These are phyloP conservation scores for Hirtodrosophila alboralis DNA, from an alignment of 2,888 invertebrate species.

Conservation along the genomic window DNA sequence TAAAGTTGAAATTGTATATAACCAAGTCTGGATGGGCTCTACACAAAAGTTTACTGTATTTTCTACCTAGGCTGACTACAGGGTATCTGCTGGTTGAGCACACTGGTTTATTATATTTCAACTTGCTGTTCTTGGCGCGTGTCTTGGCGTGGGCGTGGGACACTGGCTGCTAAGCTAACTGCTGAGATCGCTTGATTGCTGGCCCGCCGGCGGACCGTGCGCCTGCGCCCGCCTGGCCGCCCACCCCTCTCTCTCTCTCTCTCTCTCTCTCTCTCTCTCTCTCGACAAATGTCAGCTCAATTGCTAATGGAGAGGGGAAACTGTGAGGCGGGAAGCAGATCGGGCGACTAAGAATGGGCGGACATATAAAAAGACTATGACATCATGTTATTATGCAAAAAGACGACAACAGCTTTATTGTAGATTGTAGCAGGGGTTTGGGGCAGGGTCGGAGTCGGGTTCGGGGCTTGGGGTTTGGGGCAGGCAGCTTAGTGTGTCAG, in stretches of 20 bases:
- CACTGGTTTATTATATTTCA: slow-evolving; percentile 1
- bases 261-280: too few relatives aligned
- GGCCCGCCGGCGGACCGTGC: slow-evolving; percentile 31
- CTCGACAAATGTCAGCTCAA: slow-evolving; percentile 52
- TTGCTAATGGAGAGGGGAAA: slow-evolving; percentile 14
- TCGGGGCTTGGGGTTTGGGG: slow-evolving; percentile 4
- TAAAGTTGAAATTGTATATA: too few relatives aligned
- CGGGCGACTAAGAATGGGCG: slow-evolving; percentile 43
- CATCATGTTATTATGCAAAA: slow-evolving; percentile 65
- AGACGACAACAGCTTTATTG: slow-evolving; percentile 41
- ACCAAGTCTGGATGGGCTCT: too few relatives aligned
- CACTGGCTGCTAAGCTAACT: slow-evolving; percentile 32
- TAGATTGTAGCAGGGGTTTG: slow-evolving; percentile 21
- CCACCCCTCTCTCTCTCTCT: too few relatives aligned
- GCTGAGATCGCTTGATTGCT: slow-evolving; percentile 34
- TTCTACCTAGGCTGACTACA: not conserved
- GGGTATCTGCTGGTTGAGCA: slow-evolving; percentile 9
- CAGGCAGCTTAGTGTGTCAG: slow-evolving; percentile 32
- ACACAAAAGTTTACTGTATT: too few relatives aligned
- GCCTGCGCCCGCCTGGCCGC: not conserved
- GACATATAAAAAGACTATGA: slow-evolving; percentile 65
- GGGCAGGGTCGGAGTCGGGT: not conserved
- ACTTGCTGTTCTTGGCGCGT: slow-evolving; percentile 65
- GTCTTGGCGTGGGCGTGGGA: slow-evolving; percentile 74
- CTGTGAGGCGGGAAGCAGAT: not conserved